A percentile compares a stretch with the other conserved stretches of the same genome.
These are phyloP conservation scores for Orchesella cincta DNA, from an alignment of 1,140 invertebrate species.

Conservation along the genomic window DNA sequence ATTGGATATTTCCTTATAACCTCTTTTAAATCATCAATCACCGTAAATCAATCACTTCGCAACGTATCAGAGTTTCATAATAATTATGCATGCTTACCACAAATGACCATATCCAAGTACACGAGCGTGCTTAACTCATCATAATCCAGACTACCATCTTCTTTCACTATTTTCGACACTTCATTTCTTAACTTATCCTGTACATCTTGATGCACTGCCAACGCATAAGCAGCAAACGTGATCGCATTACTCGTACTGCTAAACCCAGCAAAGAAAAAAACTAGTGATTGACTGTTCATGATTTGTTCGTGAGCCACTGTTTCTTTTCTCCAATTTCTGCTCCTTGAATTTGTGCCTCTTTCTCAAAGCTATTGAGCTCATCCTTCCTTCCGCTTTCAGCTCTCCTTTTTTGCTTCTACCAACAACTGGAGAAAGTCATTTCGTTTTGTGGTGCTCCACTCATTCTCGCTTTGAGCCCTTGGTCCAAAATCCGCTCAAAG, in stretches of 20 bases:
- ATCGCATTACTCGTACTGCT: constrained; percentile 75
- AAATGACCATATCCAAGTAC: constrained; percentile 61
- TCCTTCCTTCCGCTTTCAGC: background rate
- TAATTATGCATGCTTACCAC: constrained; percentile 41
- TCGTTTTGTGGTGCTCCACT: background rate
- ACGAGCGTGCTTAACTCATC: constrained; percentile 53
- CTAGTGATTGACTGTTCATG: constrained; percentile 49
- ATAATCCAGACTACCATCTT: constrained; percentile 14
- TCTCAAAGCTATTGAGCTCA: constrained; percentile 4
- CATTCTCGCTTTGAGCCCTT: background rate
- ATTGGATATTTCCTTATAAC: constrained; percentile 38
- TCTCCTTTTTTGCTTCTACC: constrained; percentile 12
- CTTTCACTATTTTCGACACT: background rate
- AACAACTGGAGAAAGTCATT: constrained; percentile 21
- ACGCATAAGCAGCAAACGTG: constrained; percentile 66
- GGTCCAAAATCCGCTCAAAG: constrained; percentile 14
- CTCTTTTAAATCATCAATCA: too few relatives aligned
- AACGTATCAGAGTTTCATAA: background rate
- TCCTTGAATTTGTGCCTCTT: background rate
- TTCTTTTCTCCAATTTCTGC: too few relatives aligned
- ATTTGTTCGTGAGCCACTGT: constrained; percentile 18
- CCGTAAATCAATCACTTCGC: too few relatives aligned
- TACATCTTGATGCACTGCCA: constrained; percentile 66
- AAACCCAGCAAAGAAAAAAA: constrained; percentile 70
- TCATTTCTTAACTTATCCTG: constrained; percentile 14